Conservation (phyloP, 1,140 invertebrate species). For the Drosophila quadrilineata region DNA sequence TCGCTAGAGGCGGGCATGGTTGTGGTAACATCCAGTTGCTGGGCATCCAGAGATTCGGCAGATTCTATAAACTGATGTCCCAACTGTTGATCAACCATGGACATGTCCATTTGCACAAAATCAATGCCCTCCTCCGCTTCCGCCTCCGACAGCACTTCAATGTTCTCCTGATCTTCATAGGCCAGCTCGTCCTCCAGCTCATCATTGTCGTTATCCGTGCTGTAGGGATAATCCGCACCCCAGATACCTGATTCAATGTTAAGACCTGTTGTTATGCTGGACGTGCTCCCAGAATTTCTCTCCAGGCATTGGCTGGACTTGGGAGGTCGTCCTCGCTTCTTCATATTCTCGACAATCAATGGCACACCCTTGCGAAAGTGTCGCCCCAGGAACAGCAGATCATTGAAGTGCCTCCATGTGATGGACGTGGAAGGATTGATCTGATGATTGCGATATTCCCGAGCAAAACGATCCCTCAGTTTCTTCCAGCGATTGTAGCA, state of each 20-base stretch:
- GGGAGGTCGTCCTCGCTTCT: constrained; percentile 53
- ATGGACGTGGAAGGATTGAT: constrained; percentile 50
- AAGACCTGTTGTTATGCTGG: background rate
- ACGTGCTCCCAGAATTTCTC: no score
- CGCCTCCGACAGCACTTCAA: constrained; percentile 45
- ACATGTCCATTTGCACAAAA: constrained; percentile 18
- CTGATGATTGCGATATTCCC: constrained; percentile 69
- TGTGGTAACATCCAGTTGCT: constrained; percentile 47
- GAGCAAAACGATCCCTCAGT: constrained; percentile 66
- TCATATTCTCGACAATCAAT: constrained; percentile 54
- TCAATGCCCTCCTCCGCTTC: constrained; percentile 21
- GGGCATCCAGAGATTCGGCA: constrained; percentile 1
- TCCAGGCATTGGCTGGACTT: constrained; percentile 7
- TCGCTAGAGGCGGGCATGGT: constrained; percentile 20
- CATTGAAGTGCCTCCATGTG: constrained; percentile 62
- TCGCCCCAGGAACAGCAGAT: constrained; percentile 56
- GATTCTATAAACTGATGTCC: constrained; percentile 2
- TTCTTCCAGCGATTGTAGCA: constrained; percentile 78
- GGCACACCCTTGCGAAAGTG: constrained; percentile 72
- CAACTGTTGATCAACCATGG: background rate
- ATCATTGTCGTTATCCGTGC: constrained; percentile 51
- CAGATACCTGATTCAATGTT: constrained; percentile 28
- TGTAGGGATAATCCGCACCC: constrained; percentile 62
- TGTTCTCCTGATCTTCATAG: constrained; percentile 40
- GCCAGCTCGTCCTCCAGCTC: constrained; percentile 48